These are phyloP conservation scores for Sinopyrophorus schimmeli DNA, from an alignment of 2,888 invertebrate genomes.

Conservation along the genomic window DNA sequence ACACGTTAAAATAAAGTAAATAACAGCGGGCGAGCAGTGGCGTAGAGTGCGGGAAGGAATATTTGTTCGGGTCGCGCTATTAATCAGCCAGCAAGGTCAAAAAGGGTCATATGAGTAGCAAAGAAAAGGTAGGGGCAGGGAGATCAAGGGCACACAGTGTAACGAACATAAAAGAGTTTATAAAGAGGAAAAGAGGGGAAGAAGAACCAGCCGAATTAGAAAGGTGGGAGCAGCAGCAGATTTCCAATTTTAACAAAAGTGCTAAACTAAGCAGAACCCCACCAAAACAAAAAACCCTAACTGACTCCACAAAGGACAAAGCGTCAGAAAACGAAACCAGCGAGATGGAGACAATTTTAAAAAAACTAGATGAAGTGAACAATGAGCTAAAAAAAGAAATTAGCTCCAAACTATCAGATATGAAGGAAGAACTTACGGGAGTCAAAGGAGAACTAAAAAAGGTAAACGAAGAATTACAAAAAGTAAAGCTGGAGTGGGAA, in stretches of 20 bases:
- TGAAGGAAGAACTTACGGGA: conserved; percentile 1
- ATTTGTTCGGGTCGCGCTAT: no score
- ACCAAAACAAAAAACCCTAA: no score
- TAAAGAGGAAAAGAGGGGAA: neutral
- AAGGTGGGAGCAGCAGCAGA: neutral
- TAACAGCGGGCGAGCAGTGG: no score
- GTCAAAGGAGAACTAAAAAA: neutral
- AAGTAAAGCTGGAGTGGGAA: neutral
- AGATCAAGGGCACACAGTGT: conserved; percentile 1
- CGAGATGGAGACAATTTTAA: neutral
- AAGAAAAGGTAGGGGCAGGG: conserved; percentile 1
- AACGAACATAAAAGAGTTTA: neutral
- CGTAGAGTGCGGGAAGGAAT: no score
- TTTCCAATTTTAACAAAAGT: neutral
- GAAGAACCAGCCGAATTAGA: neutral
- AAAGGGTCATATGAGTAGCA: neutral
- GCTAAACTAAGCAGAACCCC: neutral
- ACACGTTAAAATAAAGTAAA: no score
- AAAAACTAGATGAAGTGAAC: conserved; percentile 1
- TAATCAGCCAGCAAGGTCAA: neutral
- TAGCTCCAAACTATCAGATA: neutral
- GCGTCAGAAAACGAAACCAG: neutral
- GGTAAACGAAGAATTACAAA: neutral
- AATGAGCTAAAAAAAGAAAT: conserved; percentile 5
- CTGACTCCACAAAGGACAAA: neutral